Evolutionary conservation across 2,797 vertebrate genomes (phyloP).

Genomic region (Sus cebifrons): DNA sequence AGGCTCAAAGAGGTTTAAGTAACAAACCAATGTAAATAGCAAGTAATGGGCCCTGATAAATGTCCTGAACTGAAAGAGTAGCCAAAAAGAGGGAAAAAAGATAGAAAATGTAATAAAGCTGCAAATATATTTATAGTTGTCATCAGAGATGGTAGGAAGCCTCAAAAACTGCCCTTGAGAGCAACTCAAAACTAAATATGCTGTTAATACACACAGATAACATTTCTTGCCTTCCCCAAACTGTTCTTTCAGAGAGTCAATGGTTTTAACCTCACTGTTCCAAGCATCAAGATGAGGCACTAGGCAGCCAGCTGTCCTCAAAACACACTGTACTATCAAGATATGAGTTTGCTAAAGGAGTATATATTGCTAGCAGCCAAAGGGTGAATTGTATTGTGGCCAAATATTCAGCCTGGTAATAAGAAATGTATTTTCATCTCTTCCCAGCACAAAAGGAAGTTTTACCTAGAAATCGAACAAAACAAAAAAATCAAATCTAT

Average conservation of each 20-base stretch:
- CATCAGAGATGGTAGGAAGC: background rate
- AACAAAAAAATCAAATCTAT: slow-evolving; percentile 33
- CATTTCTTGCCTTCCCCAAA: background rate
- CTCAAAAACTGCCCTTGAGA: background rate
- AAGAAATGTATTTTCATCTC: slow-evolving; percentile 55
- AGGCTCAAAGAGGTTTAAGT: slow-evolving; percentile 10
- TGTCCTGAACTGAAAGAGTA: slow-evolving; percentile 20
- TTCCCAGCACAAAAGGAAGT: slow-evolving; percentile 11
- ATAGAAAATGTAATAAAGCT: slow-evolving; percentile 20
- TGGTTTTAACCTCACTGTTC: background rate
- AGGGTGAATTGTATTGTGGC: background rate
- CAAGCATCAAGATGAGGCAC: background rate
- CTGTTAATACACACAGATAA: background rate
- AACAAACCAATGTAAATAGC: slow-evolving; percentile 57
- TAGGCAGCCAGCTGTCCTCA: background rate
- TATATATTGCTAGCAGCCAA: background rate
- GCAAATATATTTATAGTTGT: background rate
- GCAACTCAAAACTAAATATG: slow-evolving; percentile 19
- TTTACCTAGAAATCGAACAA: slow-evolving; percentile 62
- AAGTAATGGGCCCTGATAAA: slow-evolving; percentile 27
- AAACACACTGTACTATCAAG: background rate
- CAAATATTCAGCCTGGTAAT: background rate
- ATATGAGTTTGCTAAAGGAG: background rate
- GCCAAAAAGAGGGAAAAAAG: background rate
- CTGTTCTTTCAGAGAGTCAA: background rate